Evolutionary conservation across 2,797 vertebrate genomes (phyloP).

Genomic region (Urosaurus nigricauda): DNA sequence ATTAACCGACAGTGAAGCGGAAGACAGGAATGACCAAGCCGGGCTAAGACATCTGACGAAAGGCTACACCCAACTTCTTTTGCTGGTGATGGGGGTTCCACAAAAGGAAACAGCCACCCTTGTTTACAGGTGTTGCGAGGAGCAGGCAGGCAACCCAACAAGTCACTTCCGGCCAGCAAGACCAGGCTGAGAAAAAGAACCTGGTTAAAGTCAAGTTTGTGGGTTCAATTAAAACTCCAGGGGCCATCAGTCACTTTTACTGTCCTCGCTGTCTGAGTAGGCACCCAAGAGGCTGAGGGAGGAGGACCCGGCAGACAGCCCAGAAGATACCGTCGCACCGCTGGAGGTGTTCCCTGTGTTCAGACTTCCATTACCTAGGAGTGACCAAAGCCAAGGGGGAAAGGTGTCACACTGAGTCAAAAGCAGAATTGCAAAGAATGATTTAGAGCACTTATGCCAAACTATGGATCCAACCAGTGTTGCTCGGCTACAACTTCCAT

Average conservation of each 20-base stretch:
- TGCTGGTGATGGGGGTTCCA: too few species aligned
- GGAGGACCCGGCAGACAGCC: not conserved
- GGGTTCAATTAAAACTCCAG: too few species aligned
- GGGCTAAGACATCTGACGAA: not conserved
- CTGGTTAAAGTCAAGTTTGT: too few species aligned
- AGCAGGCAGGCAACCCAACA: too few species aligned
- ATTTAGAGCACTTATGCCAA: not conserved
- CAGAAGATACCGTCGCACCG: fast-evolving
- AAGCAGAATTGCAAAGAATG: fast-evolving
- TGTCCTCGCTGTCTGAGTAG: slow-evolving; percentile 91
- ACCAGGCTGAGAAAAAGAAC: not conserved
- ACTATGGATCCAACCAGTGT: too few species aligned
- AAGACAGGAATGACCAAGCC: not conserved
- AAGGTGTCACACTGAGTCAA: not conserved
- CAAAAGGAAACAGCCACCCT: not conserved
- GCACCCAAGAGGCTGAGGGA: slow-evolving; percentile 90
- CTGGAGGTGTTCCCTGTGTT: not conserved
- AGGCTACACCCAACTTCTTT: not conserved
- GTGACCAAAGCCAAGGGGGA: not conserved
- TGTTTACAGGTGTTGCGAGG: not conserved
- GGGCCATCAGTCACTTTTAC: slow-evolving; percentile 74
- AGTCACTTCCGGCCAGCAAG: too few species aligned
- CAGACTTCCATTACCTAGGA: slow-evolving; percentile 42
- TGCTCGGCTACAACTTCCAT: too few species aligned
- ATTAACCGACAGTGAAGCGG: too few species aligned